These are phyloP conservation scores for Pseudochirops corinnae DNA, from an alignment of 2,797 vertebrate genomes.

Conservation along the genomic window DNA sequence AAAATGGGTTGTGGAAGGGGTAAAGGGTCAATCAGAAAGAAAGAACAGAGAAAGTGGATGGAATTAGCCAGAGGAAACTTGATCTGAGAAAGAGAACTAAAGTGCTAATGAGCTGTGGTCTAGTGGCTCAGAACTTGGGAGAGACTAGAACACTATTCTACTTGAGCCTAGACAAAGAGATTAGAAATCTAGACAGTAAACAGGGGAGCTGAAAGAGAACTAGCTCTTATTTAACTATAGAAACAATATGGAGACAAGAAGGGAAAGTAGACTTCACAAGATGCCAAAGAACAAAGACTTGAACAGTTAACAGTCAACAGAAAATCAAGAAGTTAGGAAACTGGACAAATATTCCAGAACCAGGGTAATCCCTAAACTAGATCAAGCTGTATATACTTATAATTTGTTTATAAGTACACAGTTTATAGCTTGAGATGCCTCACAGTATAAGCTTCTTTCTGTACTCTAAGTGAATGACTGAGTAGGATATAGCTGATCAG, in stretches of 20 bases:
- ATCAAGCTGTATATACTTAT: neutral
- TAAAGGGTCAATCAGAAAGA: neutral
- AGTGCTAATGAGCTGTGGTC: neutral
- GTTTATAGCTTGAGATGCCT: neutral
- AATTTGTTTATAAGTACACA: neutral
- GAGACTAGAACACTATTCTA: neutral
- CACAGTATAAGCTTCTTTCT: neutral
- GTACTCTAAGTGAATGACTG: neutral
- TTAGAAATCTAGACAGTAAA: neutral
- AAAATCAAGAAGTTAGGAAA: neutral
- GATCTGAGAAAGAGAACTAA: neutral
- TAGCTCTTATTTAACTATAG: neutral
- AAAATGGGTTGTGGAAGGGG: neutral
- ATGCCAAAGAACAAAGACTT: neutral
- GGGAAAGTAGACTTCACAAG: neutral
- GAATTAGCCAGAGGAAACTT: neutral
- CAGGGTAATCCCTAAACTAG: neutral
- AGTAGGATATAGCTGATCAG: neutral
- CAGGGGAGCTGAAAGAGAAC: neutral
- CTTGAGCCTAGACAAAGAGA: neutral
- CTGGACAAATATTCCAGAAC: neutral
- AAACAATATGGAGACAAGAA: neutral
- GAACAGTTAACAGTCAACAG: neutral
- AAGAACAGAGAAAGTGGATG: neutral
- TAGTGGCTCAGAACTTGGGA: neutral